phyloP scores from a whole-genome alignment of 2,113 vertebrate species.

The Brienomyrus longianalis region DNA sequence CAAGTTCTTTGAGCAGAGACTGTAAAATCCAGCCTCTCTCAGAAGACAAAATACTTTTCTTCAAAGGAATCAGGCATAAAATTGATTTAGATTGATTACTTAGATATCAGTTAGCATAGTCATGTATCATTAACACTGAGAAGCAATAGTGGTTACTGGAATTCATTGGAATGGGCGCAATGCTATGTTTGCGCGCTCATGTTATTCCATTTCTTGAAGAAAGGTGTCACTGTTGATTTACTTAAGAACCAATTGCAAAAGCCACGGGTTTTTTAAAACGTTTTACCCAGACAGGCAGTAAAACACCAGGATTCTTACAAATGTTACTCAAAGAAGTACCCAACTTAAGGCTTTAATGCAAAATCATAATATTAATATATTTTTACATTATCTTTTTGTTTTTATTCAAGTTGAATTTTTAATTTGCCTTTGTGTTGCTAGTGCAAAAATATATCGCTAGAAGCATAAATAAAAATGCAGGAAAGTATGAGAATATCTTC shows the following conservation, averaged over 20 bases:
- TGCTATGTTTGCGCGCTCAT: constrained; percentile 8
- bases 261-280: background rate
- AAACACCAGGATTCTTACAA: background rate
- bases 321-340: background rate
- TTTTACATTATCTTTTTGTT: background rate
- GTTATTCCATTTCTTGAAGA: constrained; percentile 53
- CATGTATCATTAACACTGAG: background rate
- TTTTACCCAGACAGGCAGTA: background rate
- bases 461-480: background rate
- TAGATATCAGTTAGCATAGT: constrained; percentile 3
- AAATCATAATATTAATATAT: background rate
- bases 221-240: constrained; percentile 74
- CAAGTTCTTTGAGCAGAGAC: background rate
- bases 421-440: background rate
- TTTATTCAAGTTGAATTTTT: background rate
- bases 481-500: background rate
- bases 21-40: background rate
- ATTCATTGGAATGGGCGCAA: background rate
- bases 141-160: background rate
- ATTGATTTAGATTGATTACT: background rate
- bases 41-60: background rate
- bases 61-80: background rate
- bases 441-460: background rate
- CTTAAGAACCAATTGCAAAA: constrained; percentile 30
- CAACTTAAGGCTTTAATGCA: background rate